Percentiles rank a stretch among this genome's conserved stretches.
Evolutionary conservation across 2,113 vertebrate species (phyloP).

Genomic region (Calypte anna): DNA sequence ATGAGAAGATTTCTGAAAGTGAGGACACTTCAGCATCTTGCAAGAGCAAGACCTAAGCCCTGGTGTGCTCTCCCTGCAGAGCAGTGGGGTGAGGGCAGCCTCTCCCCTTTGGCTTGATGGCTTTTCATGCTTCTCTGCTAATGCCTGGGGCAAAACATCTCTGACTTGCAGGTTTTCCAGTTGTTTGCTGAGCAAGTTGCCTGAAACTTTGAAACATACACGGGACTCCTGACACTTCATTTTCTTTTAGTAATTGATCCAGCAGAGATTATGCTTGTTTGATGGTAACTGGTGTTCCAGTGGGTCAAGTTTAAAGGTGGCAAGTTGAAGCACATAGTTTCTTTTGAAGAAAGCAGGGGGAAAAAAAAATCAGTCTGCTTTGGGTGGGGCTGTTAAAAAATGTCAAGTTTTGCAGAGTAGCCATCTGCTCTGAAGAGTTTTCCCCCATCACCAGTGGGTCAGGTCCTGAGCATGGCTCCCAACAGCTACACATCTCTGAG

Average conservation of each 20-base stretch:
- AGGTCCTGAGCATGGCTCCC: background rate
- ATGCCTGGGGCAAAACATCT: background rate
- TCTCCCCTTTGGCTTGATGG: background rate
- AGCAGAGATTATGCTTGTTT: background rate
- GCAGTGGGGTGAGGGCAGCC: background rate
- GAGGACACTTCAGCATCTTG: fast-evolving
- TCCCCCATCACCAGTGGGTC: background rate
- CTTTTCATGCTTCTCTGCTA: background rate
- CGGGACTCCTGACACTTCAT: background rate
- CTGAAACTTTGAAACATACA: background rate
- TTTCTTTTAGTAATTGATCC: background rate
- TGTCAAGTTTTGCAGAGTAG: background rate
- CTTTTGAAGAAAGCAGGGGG: background rate
- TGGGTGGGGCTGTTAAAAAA: background rate
- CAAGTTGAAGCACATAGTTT: background rate
- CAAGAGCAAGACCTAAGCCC: fast-evolving
- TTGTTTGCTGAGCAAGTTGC: background rate
- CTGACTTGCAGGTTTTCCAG: background rate
- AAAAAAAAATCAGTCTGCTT: background rate
- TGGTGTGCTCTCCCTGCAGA: background rate
- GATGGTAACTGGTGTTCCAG: background rate
- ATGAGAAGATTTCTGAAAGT: background rate
- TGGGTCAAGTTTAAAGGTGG: background rate
- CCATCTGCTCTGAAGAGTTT: background rate
- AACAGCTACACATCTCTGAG: background rate